Conservation (phyloP, 2,797 vertebrate genomes). For the Anguilla megastoma region DNA sequence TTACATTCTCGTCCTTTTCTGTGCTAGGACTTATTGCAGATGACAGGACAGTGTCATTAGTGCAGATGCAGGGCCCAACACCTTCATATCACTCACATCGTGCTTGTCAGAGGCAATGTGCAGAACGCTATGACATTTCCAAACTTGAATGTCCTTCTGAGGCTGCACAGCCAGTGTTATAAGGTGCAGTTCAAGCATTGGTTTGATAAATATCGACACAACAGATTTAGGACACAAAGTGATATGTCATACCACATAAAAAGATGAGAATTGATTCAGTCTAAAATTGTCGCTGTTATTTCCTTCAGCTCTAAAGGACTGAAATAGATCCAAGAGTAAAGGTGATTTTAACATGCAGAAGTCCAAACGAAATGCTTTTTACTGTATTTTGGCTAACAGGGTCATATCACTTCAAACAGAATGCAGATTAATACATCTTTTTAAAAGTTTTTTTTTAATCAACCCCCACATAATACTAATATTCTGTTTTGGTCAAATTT, state of each 20-base stretch:
- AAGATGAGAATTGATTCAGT: neutral
- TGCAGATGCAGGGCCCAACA: neutral
- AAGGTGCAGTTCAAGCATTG: neutral
- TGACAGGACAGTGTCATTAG: neutral
- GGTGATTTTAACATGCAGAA: neutral
- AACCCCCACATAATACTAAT: too few relatives aligned
- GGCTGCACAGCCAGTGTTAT: neutral
- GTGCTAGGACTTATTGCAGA: neutral
- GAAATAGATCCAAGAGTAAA: neutral
- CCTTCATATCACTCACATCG: neutral
- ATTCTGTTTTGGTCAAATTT: too few relatives aligned
- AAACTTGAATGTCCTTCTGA: neutral
- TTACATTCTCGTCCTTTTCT: neutral
- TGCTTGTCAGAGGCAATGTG: neutral
- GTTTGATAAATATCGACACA: neutral
- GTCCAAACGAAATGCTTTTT: neutral
- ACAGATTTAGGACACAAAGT: neutral
- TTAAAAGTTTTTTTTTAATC: too few relatives aligned
- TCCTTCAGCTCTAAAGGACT: neutral
- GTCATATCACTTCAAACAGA: neutral
- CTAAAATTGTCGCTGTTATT: neutral
- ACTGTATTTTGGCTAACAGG: neutral
- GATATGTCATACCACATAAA: neutral
- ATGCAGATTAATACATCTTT: neutral
- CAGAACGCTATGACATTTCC: constrained; percentile 3